Evolutionary conservation across 2,797 vertebrate genomes (phyloP), one percentile per base, ranked within the genome.

Genomic region (Chiroxiphia lanceolata): DNA sequence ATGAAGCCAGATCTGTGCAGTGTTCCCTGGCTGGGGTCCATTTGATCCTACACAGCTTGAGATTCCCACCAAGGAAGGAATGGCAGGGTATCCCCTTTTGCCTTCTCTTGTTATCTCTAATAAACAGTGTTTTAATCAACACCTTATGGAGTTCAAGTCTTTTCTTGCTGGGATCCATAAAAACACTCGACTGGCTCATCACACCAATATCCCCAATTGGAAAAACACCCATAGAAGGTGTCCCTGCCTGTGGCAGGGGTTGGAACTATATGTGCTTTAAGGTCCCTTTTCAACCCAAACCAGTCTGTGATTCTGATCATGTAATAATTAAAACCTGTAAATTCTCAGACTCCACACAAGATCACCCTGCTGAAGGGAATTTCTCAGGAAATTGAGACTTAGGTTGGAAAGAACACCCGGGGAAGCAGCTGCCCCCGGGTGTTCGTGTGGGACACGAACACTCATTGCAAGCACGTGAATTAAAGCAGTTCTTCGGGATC

Each of bases 151-250:
- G 21, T 10, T 53, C 2, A 0, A 53, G n/a, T 9, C n/a, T 61
- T 48, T 79, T 54, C 59, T 20, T 16, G 38, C 50, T 20, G 21
- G 48, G 44, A 63, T 31, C n/a, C 3, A 0, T 36, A 25, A 36
- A 23, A 45, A 26, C 10, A 7, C 36, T 63, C 22, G 16, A 31
- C 18, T 0, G 2, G 63, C 2, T 1, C 17, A 1, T 56, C 44
- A 11, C 12, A 2, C 19, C 12, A 6, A 1, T 6, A 12, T 33
- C 18, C 5, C 19, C 40, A 4, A 21, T 11, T 29, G 50, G 34
- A 70, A 70, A 25, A 70, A 50, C 36, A 36, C 3, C 27, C 33
- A 3, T 16, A 34, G 34, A 89, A 69, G 26, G 22, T 76, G 56
- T 56, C 54, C 53, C 45, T 45, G 45, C n/a, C n/a, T 17, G 2